Conservation (phyloP, 2,888 invertebrate genomes). For the Gibbula magus region DNA sequence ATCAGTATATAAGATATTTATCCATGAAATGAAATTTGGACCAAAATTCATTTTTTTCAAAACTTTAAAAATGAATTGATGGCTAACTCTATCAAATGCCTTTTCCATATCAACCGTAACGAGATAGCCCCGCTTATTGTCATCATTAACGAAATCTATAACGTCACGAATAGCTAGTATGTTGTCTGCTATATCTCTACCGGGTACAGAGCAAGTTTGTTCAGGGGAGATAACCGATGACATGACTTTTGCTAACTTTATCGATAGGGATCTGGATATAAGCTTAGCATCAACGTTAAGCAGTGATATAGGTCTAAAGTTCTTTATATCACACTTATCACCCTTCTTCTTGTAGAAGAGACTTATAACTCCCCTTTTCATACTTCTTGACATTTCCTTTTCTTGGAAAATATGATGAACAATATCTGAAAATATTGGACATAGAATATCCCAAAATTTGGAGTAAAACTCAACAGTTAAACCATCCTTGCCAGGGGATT, state of each 20-base stretch:
- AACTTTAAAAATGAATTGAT: background rate
- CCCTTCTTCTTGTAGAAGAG: background rate
- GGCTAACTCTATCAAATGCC: background rate
- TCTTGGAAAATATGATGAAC: background rate
- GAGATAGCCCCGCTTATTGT: background rate
- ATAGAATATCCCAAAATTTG: background rate
- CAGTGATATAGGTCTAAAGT: background rate
- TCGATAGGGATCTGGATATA: background rate
- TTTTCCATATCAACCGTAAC: background rate
- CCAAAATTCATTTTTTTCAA: background rate
- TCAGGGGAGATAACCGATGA: background rate
- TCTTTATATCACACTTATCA: background rate
- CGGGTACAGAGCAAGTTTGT: background rate
- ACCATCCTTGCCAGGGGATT: slow-evolving; percentile 11
- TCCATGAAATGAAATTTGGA: background rate
- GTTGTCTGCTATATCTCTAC: background rate
- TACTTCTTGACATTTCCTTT: background rate
- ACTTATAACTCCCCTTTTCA: background rate
- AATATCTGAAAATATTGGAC: background rate
- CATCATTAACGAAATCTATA: background rate
- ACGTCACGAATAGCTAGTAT: background rate
- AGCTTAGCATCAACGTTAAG: background rate
- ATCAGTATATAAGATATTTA: background rate
- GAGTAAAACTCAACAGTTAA: background rate
- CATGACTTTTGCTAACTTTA: background rate